These are phyloP conservation scores for Tiliacea aurago DNA, from an alignment of 2,888 invertebrate genomes.

Conservation along the genomic window DNA sequence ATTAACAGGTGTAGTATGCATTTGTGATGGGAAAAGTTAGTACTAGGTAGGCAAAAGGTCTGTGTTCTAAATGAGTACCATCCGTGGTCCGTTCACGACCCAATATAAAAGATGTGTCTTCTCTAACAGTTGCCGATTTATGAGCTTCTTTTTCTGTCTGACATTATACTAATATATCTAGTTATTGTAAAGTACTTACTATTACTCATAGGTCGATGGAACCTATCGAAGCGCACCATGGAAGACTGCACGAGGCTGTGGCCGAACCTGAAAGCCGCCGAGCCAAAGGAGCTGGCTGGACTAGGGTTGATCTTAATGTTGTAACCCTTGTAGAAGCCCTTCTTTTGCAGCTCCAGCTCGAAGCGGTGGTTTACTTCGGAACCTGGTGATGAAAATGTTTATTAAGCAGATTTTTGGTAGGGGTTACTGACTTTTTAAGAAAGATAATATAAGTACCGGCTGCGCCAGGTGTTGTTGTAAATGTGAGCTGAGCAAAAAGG, in stretches of 20 bases:
- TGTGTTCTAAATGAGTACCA: neutral
- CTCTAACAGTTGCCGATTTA: too few species aligned
- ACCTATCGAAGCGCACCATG: conserved; percentile 93
- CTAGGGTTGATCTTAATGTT: conserved; percentile 93
- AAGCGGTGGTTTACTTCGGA: conserved; percentile 94
- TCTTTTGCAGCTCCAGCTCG: conserved; percentile 92
- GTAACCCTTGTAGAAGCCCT: conserved; percentile 94
- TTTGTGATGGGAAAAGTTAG: neutral
- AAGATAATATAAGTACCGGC: neutral
- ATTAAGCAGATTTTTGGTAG: conserved; percentile 15
- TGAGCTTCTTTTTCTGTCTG: neutral
- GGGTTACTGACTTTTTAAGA: neutral
- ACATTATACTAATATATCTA: neutral
- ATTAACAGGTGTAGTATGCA: neutral
- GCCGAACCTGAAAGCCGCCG: conserved; percentile 96
- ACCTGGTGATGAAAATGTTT: conserved; percentile 83
- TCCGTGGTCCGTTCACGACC: neutral
- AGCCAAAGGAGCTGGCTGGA: conserved; percentile 94
- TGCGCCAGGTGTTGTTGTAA: neutral
- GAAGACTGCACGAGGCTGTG: conserved; percentile 96
- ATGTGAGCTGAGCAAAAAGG: neutral
- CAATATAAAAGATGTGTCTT: neutral
- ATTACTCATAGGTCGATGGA: conserved; percentile 92
- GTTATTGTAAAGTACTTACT: conserved; percentile 89
- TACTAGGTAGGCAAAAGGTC: neutral